phyloP scores from a whole-genome alignment of 2,888 invertebrate species.

The Hemaris fuciformis region DNA sequence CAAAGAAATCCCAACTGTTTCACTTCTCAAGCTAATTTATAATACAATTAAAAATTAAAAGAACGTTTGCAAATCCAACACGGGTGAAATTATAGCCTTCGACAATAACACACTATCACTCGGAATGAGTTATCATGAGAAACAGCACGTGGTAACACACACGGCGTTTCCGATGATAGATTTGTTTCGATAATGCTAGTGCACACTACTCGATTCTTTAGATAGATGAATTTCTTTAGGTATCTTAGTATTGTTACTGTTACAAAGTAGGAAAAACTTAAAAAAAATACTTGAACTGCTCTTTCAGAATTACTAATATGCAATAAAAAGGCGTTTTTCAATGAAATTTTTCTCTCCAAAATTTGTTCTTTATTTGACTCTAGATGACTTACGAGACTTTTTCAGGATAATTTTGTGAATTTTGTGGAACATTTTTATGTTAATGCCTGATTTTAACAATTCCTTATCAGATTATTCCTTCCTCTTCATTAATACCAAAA shows the following conservation, averaged over 20 bases:
- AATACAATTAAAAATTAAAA: not conserved
- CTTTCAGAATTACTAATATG: too few relatives aligned
- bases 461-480: too few relatives aligned
- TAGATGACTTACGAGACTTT: too few relatives aligned
- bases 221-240: too few relatives aligned
- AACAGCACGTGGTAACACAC: not conserved
- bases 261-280: not conserved
- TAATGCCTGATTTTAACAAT: too few relatives aligned
- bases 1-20: not conserved
- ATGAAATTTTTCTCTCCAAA: too few relatives aligned
- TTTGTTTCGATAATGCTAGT: not conserved
- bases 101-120: not conserved
- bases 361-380: too few relatives aligned
- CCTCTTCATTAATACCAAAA: too few relatives aligned
- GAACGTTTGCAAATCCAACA: not conserved
- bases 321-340: too few relatives aligned
- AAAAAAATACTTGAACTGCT: too few relatives aligned
- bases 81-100: not conserved
- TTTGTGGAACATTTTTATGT: too few relatives aligned
- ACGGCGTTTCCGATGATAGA: not conserved
- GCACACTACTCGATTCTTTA: not conserved
- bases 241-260: not conserved
- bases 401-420: too few relatives aligned
- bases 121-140: conserved; percentile 3
- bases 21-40: not conserved